Evolutionary conservation across 2,888 invertebrate genomes (phyloP), one percentile per base, ranked within the genome.

Genomic region (Chydorus sphaericus): DNA sequence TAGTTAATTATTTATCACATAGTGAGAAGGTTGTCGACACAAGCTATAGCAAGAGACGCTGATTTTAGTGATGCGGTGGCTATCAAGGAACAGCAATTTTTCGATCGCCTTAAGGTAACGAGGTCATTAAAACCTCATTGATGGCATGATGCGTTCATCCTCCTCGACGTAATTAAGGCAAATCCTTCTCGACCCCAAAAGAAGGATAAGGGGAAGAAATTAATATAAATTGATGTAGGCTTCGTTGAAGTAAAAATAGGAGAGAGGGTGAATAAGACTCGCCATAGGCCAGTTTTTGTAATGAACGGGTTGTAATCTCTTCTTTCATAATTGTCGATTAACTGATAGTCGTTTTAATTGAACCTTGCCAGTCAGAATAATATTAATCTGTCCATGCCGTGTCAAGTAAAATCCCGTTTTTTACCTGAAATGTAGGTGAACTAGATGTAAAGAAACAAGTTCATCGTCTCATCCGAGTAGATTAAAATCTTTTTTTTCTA

Each of bases 101-200:
- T n/a, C n/a, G n/a, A n/a, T n/a, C n/a, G n/a, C n/a, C n/a, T 44
- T 14, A 10, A 44, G 6, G 44, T 44, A 44, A 44, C 44, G 44
- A 44, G 44, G 44, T 44, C 44, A 44, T 44, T 44, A 44, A 44
- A 44, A 44, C 23, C 5, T 28, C 44, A 44, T 44, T 44, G 44
- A 44, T 20, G 2, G n/a, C 23, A 44, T 28, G 28, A 44, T 8
- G 26, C 39, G 8, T 10, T n/a, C n/a, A n/a, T n/a, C n/a, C 39
- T 20, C 44, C 28, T 28, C 7, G 20, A 26, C 28, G 44, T 28
- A 44, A 44, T 44, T 44, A 44, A 44, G 44, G 28, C 3, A 14
- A 28, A 44, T 26, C 28, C 23, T 28, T 44, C 44, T 26, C 44
- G 44, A 44, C 44, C 44, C 44, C 5, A 44, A 44, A 23, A 44